These are phyloP conservation scores for Myotis yumanensis DNA, from an alignment of 2,113 vertebrate species.

Conservation along the genomic window DNA sequence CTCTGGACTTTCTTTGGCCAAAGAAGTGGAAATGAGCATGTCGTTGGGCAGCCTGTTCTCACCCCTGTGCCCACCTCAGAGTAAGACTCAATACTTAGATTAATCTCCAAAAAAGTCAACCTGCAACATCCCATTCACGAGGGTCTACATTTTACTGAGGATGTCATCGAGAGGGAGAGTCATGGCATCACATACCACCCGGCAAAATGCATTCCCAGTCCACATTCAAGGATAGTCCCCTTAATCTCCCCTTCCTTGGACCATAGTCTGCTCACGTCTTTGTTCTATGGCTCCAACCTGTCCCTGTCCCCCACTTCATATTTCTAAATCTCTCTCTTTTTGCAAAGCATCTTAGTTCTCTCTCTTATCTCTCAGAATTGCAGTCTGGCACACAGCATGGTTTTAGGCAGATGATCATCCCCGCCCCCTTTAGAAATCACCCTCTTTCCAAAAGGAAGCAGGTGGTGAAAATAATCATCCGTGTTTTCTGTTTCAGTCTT, in stretches of 20 bases:
- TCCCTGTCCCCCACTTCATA: neutral
- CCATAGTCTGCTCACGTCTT: neutral
- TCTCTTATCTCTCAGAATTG: neutral
- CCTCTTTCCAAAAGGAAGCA: neutral
- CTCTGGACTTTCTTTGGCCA: neutral
- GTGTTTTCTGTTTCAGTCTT: neutral
- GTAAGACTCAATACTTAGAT: neutral
- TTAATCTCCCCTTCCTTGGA: neutral
- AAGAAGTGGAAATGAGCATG: neutral
- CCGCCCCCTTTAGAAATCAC: neutral
- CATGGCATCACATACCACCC: rapidly evolving
- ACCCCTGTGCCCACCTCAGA: neutral
- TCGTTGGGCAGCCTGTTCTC: neutral
- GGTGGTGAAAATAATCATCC: too few species aligned
- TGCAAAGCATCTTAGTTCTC: neutral
- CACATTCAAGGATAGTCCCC: rapidly evolving
- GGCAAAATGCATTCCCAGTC: rapidly evolving
- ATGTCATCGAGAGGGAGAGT: too few species aligned
- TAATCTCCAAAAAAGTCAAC: neutral
- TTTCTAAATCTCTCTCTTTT: neutral
- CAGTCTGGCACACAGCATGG: neutral
- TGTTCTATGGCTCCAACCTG: neutral
- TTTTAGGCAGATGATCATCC: neutral
- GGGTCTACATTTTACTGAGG: neutral
- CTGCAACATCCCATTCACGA: neutral